phyloP scores from a whole-genome alignment of 2,113 vertebrate genomes.

The Mustela nigripes region DNA sequence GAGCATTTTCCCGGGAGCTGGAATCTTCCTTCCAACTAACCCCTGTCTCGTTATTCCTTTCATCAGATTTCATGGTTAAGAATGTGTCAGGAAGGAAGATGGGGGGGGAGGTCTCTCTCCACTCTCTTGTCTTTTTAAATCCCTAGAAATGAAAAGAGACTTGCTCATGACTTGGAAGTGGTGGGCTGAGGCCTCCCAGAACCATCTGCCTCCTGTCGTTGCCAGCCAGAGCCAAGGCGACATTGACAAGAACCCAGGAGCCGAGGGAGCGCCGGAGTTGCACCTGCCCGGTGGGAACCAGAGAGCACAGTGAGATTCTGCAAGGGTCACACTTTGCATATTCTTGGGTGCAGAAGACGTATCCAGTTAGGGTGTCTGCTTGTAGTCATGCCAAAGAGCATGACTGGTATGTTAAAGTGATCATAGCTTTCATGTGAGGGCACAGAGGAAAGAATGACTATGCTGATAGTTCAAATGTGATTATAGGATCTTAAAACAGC shows the following conservation, averaged over 20 bases:
- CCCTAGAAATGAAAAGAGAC: conserved; percentile 63
- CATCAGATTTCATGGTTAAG: conserved; percentile 30
- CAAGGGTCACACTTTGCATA: background rate
- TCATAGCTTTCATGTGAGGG: background rate
- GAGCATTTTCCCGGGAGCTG: conserved; percentile 37
- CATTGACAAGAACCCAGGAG: conserved; percentile 45
- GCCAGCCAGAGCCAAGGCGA: background rate
- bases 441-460: background rate
- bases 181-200: conserved; percentile 60
- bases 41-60: conserved; percentile 41
- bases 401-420: background rate
- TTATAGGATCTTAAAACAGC: conserved; percentile 10
- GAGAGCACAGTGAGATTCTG: background rate
- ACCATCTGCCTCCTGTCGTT: conserved; percentile 59
- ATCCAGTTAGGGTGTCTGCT: background rate
- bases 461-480: background rate
- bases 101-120: background rate
- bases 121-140: conserved; percentile 54
- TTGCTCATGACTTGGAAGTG: conserved; percentile 45
- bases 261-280: background rate
- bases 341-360: background rate
- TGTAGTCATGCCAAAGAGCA: background rate
- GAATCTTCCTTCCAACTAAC: conserved; percentile 52
- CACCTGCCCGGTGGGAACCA: background rate
- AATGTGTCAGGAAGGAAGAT: conserved; percentile 5